Conservation (phyloP, 1,140 invertebrate genomes). For the Tetramorium alpestre region DNA sequence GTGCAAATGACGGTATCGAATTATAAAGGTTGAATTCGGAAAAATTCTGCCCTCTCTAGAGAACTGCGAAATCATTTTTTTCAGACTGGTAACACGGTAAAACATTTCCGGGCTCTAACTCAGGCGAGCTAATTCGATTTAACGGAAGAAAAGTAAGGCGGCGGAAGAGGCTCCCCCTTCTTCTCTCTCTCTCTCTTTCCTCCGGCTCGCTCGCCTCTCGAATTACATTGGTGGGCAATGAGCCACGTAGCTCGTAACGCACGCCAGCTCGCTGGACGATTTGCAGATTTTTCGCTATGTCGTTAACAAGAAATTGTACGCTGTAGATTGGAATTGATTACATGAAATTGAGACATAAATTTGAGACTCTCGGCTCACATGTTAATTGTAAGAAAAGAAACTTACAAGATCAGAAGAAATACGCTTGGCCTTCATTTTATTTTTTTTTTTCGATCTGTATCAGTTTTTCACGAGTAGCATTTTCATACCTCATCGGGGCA, state of each 20-base stretch:
- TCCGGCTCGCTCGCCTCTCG: conserved; percentile 60
- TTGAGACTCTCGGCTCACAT: not conserved
- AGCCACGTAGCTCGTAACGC: conserved; percentile 72
- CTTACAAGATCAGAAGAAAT: not conserved
- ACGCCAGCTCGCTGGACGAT: conserved; percentile 65
- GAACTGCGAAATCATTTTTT: conserved; percentile 67
- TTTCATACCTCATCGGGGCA: conserved; percentile 22
- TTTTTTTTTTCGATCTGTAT: not conserved
- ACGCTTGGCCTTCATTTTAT: not conserved
- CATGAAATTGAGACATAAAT: not conserved
- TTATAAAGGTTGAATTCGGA: not conserved
- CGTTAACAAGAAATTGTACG: not conserved
- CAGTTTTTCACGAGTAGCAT: not conserved
- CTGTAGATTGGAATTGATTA: not conserved
- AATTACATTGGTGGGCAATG: conserved; percentile 77
- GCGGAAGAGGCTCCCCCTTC: conserved; percentile 4
- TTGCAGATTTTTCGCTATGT: conserved; percentile 42
- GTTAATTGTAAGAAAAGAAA: not conserved
- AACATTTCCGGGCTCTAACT: conserved; percentile 73
- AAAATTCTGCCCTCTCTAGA: not conserved
- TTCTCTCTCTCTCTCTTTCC: conserved; percentile 7
- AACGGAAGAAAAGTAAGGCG: conserved; percentile 67
- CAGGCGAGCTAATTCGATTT: conserved; percentile 77
- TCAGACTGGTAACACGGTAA: conserved; percentile 67
- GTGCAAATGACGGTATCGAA: not conserved